Conservation (phyloP, 2,113 vertebrate species). For the Callionymus lyra region DNA sequence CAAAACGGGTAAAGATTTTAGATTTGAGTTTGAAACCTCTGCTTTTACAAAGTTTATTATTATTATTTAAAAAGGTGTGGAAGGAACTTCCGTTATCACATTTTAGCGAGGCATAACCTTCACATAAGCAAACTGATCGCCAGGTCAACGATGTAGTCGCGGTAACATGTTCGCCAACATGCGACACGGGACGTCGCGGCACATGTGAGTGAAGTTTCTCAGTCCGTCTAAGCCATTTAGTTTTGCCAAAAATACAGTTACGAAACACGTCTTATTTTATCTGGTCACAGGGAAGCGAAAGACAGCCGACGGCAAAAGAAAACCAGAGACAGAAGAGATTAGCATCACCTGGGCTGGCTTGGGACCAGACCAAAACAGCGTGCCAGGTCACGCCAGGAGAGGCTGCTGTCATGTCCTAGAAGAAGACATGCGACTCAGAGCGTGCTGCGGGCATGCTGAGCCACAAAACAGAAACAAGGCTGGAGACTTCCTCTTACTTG, state of each 20-base stretch:
- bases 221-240: slow-evolving; percentile 8
- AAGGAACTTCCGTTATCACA: too few species aligned
- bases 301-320: slow-evolving; percentile 50
- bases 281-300: slow-evolving; percentile 35
- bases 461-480: slow-evolving; percentile 8
- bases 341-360: slow-evolving; percentile 53
- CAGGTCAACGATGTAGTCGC: too few species aligned
- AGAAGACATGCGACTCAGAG: slow-evolving; percentile 16
- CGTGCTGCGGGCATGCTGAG: slow-evolving; percentile 31
- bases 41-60: too few species aligned
- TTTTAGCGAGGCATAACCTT: too few species aligned
- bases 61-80: too few species aligned
- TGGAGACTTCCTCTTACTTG: too few species aligned
- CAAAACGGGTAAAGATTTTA: too few species aligned
- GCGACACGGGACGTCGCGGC: too few species aligned
- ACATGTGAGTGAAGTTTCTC: slow-evolving; percentile 9
- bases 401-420: slow-evolving; percentile 10
- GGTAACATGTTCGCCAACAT: too few species aligned
- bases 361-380: slow-evolving; percentile 43
- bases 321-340: slow-evolving; percentile 50
- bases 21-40: too few species aligned
- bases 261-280: slow-evolving; percentile 47
- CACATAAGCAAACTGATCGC: too few species aligned
- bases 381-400: slow-evolving; percentile 44
- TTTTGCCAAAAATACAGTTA: slow-evolving; percentile 27